phyloP scores from a whole-genome alignment of 2,797 vertebrate genomes.

The Thripadectes ignobilis region DNA sequence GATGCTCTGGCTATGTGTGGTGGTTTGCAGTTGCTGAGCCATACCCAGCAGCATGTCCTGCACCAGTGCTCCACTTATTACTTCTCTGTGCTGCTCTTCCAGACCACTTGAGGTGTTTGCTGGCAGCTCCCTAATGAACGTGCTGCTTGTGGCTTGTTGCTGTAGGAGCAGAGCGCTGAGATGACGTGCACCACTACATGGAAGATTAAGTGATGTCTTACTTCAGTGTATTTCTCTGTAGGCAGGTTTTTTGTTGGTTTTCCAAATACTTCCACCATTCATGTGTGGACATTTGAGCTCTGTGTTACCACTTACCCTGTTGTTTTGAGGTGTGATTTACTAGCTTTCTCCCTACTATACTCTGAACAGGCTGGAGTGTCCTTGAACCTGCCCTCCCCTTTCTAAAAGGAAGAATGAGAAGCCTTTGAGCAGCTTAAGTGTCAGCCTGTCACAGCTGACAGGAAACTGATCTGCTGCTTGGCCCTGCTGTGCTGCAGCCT shows the following conservation, averaged over 20 bases:
- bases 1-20: accelerated
- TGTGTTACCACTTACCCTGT: background rate
- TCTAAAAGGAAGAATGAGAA: conserved; percentile 76
- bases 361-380: conserved; percentile 57
- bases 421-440: conserved; percentile 77
- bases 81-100: background rate
- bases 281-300: accelerated
- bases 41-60: background rate
- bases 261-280: background rate
- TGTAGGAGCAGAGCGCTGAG: background rate
- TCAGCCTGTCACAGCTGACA: conserved; percentile 75
- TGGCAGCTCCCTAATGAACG: accelerated
- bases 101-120: background rate
- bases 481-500: conserved; percentile 20
- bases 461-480: conserved; percentile 76
- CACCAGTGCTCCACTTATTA: background rate
- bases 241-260: background rate
- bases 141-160: background rate
- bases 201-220: background rate
- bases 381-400: conserved; percentile 76
- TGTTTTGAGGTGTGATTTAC: background rate
- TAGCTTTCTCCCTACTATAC: background rate
- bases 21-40: background rate
- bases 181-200: background rate
- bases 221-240: background rate